Base-by-base conservation (phyloP, 2,888 invertebrate genomes). In the Macrosiphum euphorbiae region DNA sequence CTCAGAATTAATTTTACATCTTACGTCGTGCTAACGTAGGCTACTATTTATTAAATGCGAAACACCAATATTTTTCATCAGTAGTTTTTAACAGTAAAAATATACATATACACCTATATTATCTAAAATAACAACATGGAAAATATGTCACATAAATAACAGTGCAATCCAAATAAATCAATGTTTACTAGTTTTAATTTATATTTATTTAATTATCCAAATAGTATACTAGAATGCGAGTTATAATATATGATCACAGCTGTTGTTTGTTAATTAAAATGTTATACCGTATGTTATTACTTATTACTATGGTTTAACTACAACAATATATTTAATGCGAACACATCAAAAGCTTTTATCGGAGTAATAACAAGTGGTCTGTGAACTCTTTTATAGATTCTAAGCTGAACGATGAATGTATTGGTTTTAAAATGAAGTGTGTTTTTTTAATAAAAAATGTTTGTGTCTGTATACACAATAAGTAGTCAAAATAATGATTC, bases 171-270 rank as follows among this genome's bases (percentile, higher is more conserved):
- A 90, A 90, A 47, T 90, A 90, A 90, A 90, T 47, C 89, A 47
- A 90, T 90, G 89, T 26, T 47, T 67, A 44, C 67, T 67, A 10
- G 89, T 90, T 47, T 61, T 61, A 89, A 47, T 90, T 44, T 47
- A 67, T 90, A 61, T 90, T 90, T 90, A 90, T 67, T 90, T 67
- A 67, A 90, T 67, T 90, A 90, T 90, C 89, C 61, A 61, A 90
- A 90, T 47, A 52, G 20, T 52, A 52, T 52, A 52, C 16, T 52
- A 47, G 61, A 90, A 90, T 67, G 24, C n/a, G 89, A 89, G 55
- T 11, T 35, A 78, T 78, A 24, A 55, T 55, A 61, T 67, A 89
- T 61, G 89, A 61, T 89, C 89, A 52, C 89, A 89, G 58, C 61
- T 61, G 61, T 89, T 61, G 44, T 58, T 61, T 61, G 44, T 89